Evolutionary conservation across 2,888 invertebrate species (phyloP), one percentile per base, ranked within the genome.

Genomic region (Hipparchia sbordonii): DNA sequence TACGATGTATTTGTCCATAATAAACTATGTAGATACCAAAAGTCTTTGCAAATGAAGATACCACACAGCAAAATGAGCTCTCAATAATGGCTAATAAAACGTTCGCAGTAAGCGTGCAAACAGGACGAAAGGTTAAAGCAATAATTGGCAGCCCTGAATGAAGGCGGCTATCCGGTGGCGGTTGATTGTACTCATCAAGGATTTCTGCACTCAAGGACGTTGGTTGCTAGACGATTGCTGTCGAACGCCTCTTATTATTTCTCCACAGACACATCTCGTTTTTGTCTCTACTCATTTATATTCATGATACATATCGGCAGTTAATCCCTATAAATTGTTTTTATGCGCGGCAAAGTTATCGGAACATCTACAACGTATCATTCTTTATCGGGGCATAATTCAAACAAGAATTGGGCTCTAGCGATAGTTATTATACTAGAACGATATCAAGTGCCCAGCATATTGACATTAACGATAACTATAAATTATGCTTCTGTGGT

Each of bases 161-260:
- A 80, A 86, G 85, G 80, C 84, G 84, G 88, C 89, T 91, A 89
- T 89, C 90, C 92, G 89, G 91, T 90, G 91, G 91, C 92, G 90
- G 93, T 93, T 93, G 92, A 93, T 91, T 93, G 93, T 92, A 92
- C 93, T 91, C 93, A 93, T 93, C 93, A 92, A 93, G 93, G 93
- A 91, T 93, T 91, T 91, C 90, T 91, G 86, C 89, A 88, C 89
- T 92, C 93, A 93, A 93, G 93, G 93, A 93, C 93, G 92, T 84
- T 84, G 82, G 82, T 88, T 85, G 85, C 90, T 91, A 91, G 92
- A 89, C 91, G 87, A 89, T 87, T 87, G 87, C 84, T 87, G 89
- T 89, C 89, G 86, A 88, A 88, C 87, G 89, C 83, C 87, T 91
- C 90, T 92, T 92, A 91, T 92, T 92, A 91, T 92, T 91, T 91